phyloP scores from a whole-genome alignment of 2,113 vertebrate genomes.

The Trochalopteron elliotii region DNA sequence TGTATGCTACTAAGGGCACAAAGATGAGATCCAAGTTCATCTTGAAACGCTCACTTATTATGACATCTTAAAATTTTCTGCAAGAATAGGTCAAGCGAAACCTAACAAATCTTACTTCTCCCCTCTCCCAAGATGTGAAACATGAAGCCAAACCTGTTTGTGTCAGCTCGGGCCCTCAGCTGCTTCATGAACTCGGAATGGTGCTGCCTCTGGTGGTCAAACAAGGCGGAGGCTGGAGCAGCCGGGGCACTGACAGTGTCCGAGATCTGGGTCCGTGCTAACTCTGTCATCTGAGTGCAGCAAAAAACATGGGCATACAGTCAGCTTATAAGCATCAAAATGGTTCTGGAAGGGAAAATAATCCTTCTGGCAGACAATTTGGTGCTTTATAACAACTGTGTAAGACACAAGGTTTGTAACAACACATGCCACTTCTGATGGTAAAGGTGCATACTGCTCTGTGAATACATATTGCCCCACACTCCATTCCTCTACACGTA shows the following conservation, averaged over 20 bases:
- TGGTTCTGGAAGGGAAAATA: not conserved
- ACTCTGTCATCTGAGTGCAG: constrained; percentile 82
- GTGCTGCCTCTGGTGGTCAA: constrained; percentile 74
- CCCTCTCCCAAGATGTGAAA: not conserved
- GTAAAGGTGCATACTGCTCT: not conserved
- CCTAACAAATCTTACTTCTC: not conserved
- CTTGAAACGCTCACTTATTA: not conserved
- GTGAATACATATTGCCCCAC: not conserved
- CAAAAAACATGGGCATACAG: not conserved
- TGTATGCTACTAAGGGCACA: accelerated
- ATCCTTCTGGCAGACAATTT: not conserved
- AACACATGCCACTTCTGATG: not conserved
- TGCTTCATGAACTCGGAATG: constrained; percentile 67
- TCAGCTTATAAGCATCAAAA: not conserved
- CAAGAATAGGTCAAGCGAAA: not conserved
- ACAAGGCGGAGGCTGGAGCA: constrained; percentile 55
- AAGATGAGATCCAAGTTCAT: not conserved
- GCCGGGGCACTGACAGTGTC: constrained; percentile 67
- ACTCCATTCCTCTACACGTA: not conserved
- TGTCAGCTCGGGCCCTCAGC: constrained; percentile 65
- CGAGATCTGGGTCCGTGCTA: constrained; percentile 76
- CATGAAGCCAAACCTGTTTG: constrained; percentile 75
- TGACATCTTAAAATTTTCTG: not conserved
- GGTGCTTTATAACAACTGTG: not conserved
- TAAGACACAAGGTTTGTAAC: not conserved